A percentile compares a stretch with the other conserved stretches of the same genome.
These are phyloP conservation scores for Argya squamiceps DNA, from an alignment of 2,797 vertebrate species.

Conservation along the genomic window DNA sequence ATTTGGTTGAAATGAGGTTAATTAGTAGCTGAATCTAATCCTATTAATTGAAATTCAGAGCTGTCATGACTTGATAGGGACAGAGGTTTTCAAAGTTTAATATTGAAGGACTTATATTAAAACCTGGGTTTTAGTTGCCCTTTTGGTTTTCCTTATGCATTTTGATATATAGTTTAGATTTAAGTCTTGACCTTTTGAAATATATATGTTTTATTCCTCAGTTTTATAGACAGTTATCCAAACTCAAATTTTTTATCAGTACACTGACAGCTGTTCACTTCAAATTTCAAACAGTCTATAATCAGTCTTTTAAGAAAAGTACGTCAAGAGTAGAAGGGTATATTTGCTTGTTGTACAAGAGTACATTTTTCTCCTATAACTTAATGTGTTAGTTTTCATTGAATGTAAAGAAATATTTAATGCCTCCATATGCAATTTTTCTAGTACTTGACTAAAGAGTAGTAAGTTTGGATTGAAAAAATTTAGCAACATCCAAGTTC, in stretches of 20 bases:
- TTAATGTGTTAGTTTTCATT: not conserved
- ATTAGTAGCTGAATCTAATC: not conserved
- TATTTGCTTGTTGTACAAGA: not conserved
- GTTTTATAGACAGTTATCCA: not conserved
- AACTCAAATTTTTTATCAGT: not conserved
- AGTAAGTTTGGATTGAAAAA: not conserved
- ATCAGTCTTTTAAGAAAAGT: not conserved
- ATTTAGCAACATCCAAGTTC: not conserved
- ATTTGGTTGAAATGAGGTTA: not conserved
- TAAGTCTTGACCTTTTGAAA: not conserved
- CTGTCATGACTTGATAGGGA: not conserved
- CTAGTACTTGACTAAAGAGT: not conserved
- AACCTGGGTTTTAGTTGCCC: not conserved
- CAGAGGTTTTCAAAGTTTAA: not conserved
- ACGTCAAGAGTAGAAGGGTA: not conserved
- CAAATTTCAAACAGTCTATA: not conserved
- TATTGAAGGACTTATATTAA: not conserved
- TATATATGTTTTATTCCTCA: not conserved
- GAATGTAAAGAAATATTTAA: not conserved
- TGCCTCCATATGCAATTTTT: accelerated
- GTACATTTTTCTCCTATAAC: not conserved
- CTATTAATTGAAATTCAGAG: not conserved
- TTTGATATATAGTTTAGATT: not conserved
- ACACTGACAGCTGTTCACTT: not conserved
- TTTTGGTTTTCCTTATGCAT: not conserved